A percentile compares a stretch with the other conserved stretches of the same genome.
Evolutionary conservation across 2,888 invertebrate species (phyloP).

Genomic region (Thalpophila matura): DNA sequence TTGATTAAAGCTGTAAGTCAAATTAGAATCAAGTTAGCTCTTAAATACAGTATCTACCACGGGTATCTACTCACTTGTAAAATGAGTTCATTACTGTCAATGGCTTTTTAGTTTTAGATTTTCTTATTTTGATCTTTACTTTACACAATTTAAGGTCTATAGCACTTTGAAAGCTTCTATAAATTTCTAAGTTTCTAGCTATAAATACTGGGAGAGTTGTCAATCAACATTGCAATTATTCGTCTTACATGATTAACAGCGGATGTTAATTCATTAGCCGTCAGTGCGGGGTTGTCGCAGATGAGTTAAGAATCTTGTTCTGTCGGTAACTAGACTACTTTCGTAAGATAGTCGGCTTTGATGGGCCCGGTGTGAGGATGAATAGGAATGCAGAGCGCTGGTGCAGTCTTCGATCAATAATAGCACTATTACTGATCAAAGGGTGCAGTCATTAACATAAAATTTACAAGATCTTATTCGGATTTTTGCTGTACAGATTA

Average conservation of each 20-base stretch:
- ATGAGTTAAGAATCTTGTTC: conserved; percentile 58
- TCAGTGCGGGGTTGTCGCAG: conserved; percentile 43
- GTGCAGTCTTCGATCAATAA: too few relatives aligned
- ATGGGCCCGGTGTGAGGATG: conserved; percentile 6
- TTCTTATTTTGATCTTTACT: conserved; percentile 9
- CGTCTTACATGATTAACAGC: conserved; percentile 57
- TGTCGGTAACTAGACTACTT: conserved; percentile 47
- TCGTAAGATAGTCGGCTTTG: conserved; percentile 41
- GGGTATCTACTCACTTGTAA: not conserved
- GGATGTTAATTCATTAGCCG: conserved; percentile 62
- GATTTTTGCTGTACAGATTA: too few relatives aligned
- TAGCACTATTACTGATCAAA: too few relatives aligned
- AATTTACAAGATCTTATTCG: too few relatives aligned
- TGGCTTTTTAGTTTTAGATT: not conserved
- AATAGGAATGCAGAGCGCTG: conserved; percentile 1
- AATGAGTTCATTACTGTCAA: conserved; percentile 33
- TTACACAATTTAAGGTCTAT: not conserved
- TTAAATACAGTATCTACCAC: conserved; percentile 11
- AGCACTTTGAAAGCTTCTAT: not conserved
- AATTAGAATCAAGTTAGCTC: conserved; percentile 12
- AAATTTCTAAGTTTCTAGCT: conserved; percentile 28
- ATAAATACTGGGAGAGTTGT: conserved; percentile 46
- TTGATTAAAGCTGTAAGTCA: conserved; percentile 14
- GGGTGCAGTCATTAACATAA: too few relatives aligned
- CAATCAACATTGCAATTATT: conserved; percentile 58